Evolutionary conservation across 2,797 vertebrate genomes (phyloP).

Genomic region (Telmatherina bonti): DNA sequence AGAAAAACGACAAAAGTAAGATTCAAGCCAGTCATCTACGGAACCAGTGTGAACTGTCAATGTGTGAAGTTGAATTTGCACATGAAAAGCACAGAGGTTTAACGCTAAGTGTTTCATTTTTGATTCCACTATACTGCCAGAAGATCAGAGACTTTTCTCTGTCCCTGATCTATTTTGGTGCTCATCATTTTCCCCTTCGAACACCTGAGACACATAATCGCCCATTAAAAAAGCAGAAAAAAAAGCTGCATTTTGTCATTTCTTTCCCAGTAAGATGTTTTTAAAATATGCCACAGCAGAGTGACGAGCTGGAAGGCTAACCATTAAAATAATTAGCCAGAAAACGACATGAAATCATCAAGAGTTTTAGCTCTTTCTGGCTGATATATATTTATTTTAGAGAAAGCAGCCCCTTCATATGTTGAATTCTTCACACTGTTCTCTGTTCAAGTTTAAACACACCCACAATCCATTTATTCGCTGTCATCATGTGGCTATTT

Average conservation of each 20-base stretch:
- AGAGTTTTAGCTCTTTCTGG: constrained; percentile 2
- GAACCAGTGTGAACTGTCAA: constrained; percentile 74
- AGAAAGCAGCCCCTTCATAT: constrained; percentile 20
- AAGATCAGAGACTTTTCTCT: constrained; percentile 77
- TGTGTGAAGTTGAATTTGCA: constrained; percentile 81
- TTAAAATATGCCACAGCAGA: constrained; percentile 61
- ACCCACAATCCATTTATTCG: constrained; percentile 54
- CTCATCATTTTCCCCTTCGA: constrained; percentile 72
- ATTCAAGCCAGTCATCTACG: constrained; percentile 66
- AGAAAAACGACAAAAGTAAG: constrained; percentile 56
- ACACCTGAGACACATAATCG: constrained; percentile 82
- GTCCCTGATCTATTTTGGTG: constrained; percentile 83
- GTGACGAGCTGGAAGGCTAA: constrained; percentile 54
- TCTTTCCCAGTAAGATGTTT: constrained; percentile 51
- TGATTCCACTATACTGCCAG: constrained; percentile 67
- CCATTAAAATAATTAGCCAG: constrained; percentile 53
- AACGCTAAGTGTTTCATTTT: constrained; percentile 80
- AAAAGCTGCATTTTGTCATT: constrained; percentile 59
- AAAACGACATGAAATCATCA: constrained; percentile 47
- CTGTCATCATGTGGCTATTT: constrained; percentile 58
- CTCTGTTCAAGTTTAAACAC: constrained; percentile 36
- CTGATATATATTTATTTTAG: constrained; percentile 39
- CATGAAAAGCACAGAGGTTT: constrained; percentile 76
- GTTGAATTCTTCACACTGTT: constrained; percentile 26
- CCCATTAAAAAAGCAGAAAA: constrained; percentile 61